Base-by-base conservation (phyloP, 2,888 invertebrate genomes). In the Ormyrus pomaceus region DNA sequence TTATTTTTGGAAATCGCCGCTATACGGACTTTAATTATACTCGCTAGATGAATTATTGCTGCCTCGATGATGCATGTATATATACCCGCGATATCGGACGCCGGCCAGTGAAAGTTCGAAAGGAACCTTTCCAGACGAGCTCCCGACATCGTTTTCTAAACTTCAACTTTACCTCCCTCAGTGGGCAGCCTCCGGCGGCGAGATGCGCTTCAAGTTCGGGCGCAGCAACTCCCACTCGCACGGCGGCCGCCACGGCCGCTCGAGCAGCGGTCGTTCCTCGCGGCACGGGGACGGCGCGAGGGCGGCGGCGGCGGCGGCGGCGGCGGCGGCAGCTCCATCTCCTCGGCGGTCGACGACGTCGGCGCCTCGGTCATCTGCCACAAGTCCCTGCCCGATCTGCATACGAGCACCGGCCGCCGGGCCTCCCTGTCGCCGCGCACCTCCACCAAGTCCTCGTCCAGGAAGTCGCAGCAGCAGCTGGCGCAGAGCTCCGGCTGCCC, bases 371-470 rank as follows among this genome's bases (percentile, higher is more conserved):
- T 68, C 4, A 65, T 77, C 11, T 92, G 92, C 86, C 96, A 97
- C 92, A 97, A 97, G 88, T 96, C 96, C 55, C 91, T 97, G 85
- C 97, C 97, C 0, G 96, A 95, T 88, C 91, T 95, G 71, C 95
- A 95, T 86, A 93, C 94, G 13, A 90, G 88, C 77, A 89, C 89
- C 51, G 85, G 90, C 75, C 87, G 90, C 53, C 86, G 90, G 34
- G 86, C 90, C 9, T 90, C 90, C 5, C 82, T 91, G 59, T 91
- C 91, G 72, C 91, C 91, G 7, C 86, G 90, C 59, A 85, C 89
- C 13, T 89, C 91, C 46, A 87, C 87, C 13, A 90, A 89, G 81
- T 87, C 88, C 11, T 84, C 87, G 19, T 88, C 87, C 7, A 73
- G 74, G 53, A 79, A 74, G 51, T 6, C 19, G 8, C 80, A 76